Percentiles rank a stretch among this genome's conserved stretches.
phyloP scores from a whole-genome alignment of 53 echinoderm and acorn worm species.

The Antedon mediterranea region DNA sequence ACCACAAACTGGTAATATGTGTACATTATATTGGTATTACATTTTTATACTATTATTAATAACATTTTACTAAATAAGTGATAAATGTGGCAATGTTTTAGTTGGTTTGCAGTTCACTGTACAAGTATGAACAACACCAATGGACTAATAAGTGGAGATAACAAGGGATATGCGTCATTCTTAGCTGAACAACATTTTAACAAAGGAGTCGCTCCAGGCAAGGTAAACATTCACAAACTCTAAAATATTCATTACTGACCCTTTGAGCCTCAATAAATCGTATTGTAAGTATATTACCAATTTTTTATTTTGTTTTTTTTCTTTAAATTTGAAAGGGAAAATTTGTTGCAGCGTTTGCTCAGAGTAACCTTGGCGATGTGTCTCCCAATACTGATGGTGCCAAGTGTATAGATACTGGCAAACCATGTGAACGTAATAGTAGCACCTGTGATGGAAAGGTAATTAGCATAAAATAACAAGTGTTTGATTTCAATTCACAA shows the following conservation, averaged over 20 bases:
- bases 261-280: too few relatives aligned
- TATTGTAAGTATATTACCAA: too few relatives aligned
- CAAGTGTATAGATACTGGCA: slow-evolving; percentile 67
- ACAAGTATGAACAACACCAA: slow-evolving; percentile 95
- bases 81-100: too few relatives aligned
- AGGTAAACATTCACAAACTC: slow-evolving; percentile 36
- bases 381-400: slow-evolving; percentile 84
- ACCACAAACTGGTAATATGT: too few relatives aligned
- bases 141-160: slow-evolving; percentile 73
- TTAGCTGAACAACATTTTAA: slow-evolving; percentile 73
- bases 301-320: too few relatives aligned
- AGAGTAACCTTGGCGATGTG: slow-evolving; percentile 85
- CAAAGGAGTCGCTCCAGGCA: slow-evolving; percentile 44
- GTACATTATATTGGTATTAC: too few relatives aligned
- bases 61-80: too few relatives aligned
- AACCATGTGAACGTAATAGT: slow-evolving; percentile 54
- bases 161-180: slow-evolving; percentile 86
- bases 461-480: background rate
- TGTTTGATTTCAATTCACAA: too few relatives aligned
- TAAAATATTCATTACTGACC: too few relatives aligned
- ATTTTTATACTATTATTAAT: too few relatives aligned
- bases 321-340: too few relatives aligned
- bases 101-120: slow-evolving; percentile 88
- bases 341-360: slow-evolving; percentile 93
- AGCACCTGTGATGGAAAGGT: slow-evolving; percentile 89